Base-by-base conservation (phyloP, 2,888 invertebrate genomes). In the Trachelus troglodyta region DNA sequence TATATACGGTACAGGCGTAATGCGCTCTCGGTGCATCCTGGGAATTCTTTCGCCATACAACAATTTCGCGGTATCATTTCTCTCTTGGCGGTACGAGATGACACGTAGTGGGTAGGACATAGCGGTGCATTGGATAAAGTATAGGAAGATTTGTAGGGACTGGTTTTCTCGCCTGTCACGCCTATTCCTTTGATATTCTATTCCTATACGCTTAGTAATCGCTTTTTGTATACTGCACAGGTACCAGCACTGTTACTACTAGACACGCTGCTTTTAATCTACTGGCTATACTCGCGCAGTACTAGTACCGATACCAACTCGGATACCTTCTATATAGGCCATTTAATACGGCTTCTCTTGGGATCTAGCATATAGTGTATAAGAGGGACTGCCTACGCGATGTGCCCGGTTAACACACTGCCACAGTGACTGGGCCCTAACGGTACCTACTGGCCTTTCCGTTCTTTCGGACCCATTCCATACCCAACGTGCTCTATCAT, bases 371-470 rank as follows among this genome's bases (percentile, higher is more conserved):
- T 56, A 56, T 56, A 56, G 56, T 23, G 56, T 56, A 23, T 23
- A 23, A 23, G 56, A 56, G 56, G 40, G 23, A 56, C 56, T 23
- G 56, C 56, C 56, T 56, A 56, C 56, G 56, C 56, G 71, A 31
- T 31, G 83, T 89, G 83, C 84, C 83, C 84, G 81, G 87, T 83
- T 88, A 88, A 89, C 88, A 89, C 87, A 88, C 87, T 88, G 88
- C 88, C 88, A 89, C 82, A 88, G 87, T 80, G 80, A 81, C 80
- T 77, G 35, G 12, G 73, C 33, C 78, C 81, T 87, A 87, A 87
- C 88, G 88, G 88, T 88, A 88, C 85, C 56, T 56, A 15, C 23
- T 30, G 31, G 34, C 30, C 71, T 71, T 30, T 71, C 3, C 71
- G 23, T 71, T 23, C 71, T 31, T 71, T 34, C 30, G 31, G 71